phyloP scores from a whole-genome alignment of 2,888 invertebrate genomes.

The Bibio marci region DNA sequence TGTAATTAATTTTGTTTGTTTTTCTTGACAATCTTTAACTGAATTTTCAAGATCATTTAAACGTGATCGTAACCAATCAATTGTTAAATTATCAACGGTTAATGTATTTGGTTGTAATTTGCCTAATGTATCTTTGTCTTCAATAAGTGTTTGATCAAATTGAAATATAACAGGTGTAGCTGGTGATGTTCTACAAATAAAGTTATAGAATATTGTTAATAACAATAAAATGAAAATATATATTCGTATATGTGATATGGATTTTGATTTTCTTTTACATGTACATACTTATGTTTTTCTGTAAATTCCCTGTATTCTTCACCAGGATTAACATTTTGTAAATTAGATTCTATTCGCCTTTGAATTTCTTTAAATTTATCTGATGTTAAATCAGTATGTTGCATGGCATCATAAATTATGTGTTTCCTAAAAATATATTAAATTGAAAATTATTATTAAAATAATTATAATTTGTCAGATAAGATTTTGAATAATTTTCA shows the following conservation, averaged over 20 bases:
- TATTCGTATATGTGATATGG: not conserved
- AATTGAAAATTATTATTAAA: not conserved
- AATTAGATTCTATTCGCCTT: slow-evolving; percentile 52
- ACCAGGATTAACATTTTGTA: slow-evolving; percentile 61
- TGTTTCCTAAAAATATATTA: slow-evolving; percentile 42
- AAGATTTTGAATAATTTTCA: no score
- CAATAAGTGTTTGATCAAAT: slow-evolving; percentile 75
- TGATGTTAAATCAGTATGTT: slow-evolving; percentile 60
- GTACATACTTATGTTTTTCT: slow-evolving; percentile 77
- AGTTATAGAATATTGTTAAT: no score
- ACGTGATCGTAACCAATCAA: slow-evolving; percentile 73
- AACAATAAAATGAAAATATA: slow-evolving; percentile 1
- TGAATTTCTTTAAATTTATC: slow-evolving; percentile 69
- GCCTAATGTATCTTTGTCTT: slow-evolving; percentile 73
- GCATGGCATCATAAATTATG: slow-evolving; percentile 62
- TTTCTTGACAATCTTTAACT: slow-evolving; percentile 63
- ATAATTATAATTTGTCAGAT: not conserved
- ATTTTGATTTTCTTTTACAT: slow-evolving; percentile 21
- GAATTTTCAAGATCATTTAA: slow-evolving; percentile 59
- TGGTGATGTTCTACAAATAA: slow-evolving; percentile 53
- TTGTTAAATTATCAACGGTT: slow-evolving; percentile 82
- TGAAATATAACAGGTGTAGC: slow-evolving; percentile 60
- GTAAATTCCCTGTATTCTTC: slow-evolving; percentile 83
- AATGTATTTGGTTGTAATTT: slow-evolving; percentile 73
- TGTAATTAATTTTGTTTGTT: slow-evolving; percentile 39